These are phyloP conservation scores for Sitobion miscanthi DNA, from an alignment of 1,140 invertebrate species.

Conservation along the genomic window DNA sequence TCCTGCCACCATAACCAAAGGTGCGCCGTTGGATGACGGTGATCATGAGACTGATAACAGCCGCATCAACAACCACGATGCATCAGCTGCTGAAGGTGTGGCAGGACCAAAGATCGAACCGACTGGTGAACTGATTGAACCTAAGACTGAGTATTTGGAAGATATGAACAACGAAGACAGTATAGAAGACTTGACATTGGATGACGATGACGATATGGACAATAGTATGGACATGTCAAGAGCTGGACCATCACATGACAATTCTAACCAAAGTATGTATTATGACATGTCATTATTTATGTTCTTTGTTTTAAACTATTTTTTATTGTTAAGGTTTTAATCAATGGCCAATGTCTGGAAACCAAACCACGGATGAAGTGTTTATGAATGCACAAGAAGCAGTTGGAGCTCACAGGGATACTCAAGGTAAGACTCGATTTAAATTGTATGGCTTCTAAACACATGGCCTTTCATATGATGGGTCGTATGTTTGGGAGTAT, in stretches of 20 bases:
- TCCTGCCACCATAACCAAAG: conserved; percentile 58
- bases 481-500: conserved; percentile 21
- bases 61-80: conserved; percentile 56
- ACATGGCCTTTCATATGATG: not conserved
- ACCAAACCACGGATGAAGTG: conserved; percentile 69
- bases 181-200: conserved; percentile 81
- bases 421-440: conserved; percentile 72
- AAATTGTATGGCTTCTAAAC: conserved; percentile 5
- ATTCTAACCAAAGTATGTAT: conserved; percentile 65
- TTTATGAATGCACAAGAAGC: conserved; percentile 76
- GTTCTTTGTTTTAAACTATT: not conserved
- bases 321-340: conserved; percentile 64
- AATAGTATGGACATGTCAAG: conserved; percentile 63
- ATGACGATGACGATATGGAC: conserved; percentile 77
- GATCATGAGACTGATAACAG: conserved; percentile 57
- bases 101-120: conserved; percentile 60
- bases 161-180: conserved; percentile 74
- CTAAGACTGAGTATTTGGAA: conserved; percentile 78
- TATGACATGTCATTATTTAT: not conserved
- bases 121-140: conserved; percentile 64
- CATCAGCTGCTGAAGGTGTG: conserved; percentile 53
- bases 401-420: conserved; percentile 73
- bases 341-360: conserved; percentile 68
- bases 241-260: conserved; percentile 66
- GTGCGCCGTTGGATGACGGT: conserved; percentile 54